A percentile compares a stretch with the other conserved stretches of the same genome.
phyloP scores from a whole-genome alignment of 1,140 invertebrate genomes.

The Oreohelix idahoensis region DNA sequence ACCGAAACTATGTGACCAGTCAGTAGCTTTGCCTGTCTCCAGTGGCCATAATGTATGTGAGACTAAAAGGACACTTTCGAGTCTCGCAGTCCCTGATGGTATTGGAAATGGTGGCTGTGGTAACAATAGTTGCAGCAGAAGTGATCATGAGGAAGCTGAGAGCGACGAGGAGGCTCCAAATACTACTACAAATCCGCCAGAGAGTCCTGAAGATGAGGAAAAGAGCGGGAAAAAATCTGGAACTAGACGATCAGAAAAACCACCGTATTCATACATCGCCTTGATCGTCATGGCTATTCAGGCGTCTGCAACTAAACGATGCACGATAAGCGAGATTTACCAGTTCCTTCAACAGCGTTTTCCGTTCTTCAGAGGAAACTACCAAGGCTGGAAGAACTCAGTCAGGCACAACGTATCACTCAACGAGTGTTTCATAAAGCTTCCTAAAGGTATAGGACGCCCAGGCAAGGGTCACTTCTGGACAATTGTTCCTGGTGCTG shows the following conservation, averaged over 20 bases:
- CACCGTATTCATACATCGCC: slow-evolving; percentile 98
- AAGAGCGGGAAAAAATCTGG: slow-evolving; percentile 57
- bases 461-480: slow-evolving; percentile 98
- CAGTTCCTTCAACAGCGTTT: slow-evolving; percentile 99
- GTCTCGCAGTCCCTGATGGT: not conserved
- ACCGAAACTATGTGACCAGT: not conserved
- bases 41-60: slow-evolving; percentile 31
- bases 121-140: not conserved
- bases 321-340: slow-evolving; percentile 97
- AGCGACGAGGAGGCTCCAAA: slow-evolving; percentile 51
- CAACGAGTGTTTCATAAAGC: slow-evolving; percentile 99
- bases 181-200: slow-evolving; percentile 40
- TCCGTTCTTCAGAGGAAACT: slow-evolving; percentile 78
- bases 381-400: slow-evolving; percentile 81
- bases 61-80: not conserved
- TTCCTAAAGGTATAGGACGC: slow-evolving; percentile 96
- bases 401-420: slow-evolving; percentile 97
- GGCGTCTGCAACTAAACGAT: slow-evolving; percentile 94
- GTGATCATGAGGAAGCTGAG: slow-evolving; percentile 26
- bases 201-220: slow-evolving; percentile 23
- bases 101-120: not conserved
- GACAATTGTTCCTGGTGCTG: slow-evolving; percentile 95
- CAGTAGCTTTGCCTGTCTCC: slow-evolving; percentile 10
- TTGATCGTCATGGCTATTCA: slow-evolving; percentile 98
- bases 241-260: slow-evolving; percentile 81